Evolutionary conservation across 2,113 vertebrate species (phyloP).

Genomic region (Mustela nigripes): DNA sequence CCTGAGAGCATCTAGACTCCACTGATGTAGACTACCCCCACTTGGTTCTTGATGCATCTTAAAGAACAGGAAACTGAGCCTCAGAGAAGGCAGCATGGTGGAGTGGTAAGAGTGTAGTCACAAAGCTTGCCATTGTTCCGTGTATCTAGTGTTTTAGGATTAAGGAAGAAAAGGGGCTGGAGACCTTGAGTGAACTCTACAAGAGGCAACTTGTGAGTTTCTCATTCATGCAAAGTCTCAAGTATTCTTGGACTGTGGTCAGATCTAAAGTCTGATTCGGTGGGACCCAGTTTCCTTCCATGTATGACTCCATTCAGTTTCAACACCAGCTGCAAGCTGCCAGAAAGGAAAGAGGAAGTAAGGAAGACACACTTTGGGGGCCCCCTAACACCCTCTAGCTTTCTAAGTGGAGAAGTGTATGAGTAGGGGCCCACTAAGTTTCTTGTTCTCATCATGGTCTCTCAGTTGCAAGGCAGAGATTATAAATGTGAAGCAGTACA

Average conservation of each 20-base stretch:
- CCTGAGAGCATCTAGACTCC: not conserved
- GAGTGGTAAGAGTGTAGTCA: not conserved
- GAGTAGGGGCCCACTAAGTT: not conserved
- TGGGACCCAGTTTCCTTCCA: not conserved
- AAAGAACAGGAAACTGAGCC: not conserved
- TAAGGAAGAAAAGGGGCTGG: not conserved
- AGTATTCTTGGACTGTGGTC: not conserved
- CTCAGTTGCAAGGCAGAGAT: not conserved
- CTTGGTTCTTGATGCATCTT: not conserved
- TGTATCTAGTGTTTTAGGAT: not conserved
- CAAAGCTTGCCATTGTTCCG: not conserved
- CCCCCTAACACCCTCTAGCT: not conserved
- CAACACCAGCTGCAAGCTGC: not conserved
- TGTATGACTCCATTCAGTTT: not conserved
- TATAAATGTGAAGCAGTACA: not conserved
- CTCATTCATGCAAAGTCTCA: not conserved
- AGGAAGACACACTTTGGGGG: not conserved
- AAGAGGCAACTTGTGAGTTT: not conserved
- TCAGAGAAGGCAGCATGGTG: not conserved
- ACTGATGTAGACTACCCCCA: not conserved
- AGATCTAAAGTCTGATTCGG: not conserved
- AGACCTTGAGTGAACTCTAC: not conserved
- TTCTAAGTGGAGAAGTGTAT: not conserved
- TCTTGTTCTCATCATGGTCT: not conserved
- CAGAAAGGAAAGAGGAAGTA: not conserved